These are phyloP conservation scores for Corythaixoides concolor DNA, from an alignment of 2,113 vertebrate species.

Conservation along the genomic window DNA sequence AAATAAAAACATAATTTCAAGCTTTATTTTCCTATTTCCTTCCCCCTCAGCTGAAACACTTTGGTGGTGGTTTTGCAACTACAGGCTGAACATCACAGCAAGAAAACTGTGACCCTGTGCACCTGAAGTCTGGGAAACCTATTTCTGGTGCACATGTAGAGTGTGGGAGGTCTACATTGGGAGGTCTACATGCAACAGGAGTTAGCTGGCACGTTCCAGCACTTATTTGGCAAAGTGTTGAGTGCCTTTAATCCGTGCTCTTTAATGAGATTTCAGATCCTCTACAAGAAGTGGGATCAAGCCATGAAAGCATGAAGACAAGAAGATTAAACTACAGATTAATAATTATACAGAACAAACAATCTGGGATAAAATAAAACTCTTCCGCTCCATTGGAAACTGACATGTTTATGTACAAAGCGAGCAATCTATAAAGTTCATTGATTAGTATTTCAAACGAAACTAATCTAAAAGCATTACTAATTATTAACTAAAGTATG, in stretches of 20 bases:
- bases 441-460: not conserved
- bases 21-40: not conserved
- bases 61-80: not conserved
- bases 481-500: conserved; percentile 45
- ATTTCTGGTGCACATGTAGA: not conserved
- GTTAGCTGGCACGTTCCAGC: not conserved
- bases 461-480: conserved; percentile 29
- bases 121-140: not conserved
- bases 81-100: not conserved
- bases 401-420: conserved; percentile 18
- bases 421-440: not conserved
- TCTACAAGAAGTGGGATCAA: not conserved
- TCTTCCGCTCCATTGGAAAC: not conserved
- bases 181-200: not conserved
- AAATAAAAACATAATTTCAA: not conserved
- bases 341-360: conserved; percentile 13
- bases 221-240: not conserved
- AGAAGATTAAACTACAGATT: conserved; percentile 25
- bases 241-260: not conserved
- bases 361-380: not conserved
- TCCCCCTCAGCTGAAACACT: not conserved
- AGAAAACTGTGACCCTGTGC: not conserved
- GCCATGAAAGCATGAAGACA: not conserved
- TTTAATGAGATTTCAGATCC: conserved; percentile 12
- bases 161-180: not conserved